Conservation (phyloP, 1,140 invertebrate genomes). For the Heliconius hermathena region DNA sequence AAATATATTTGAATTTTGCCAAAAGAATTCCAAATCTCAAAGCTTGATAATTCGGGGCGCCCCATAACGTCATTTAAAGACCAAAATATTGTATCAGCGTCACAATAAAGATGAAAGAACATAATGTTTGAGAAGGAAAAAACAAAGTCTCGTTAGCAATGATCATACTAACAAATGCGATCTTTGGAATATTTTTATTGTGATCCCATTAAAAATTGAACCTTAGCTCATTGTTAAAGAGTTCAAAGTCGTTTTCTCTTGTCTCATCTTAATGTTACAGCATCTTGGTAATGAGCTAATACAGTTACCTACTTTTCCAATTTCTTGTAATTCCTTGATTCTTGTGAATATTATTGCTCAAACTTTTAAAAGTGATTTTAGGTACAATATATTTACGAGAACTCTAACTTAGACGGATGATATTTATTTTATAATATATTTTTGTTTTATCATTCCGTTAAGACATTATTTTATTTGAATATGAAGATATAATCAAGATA, state of each 20-base stretch:
- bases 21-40: conserved; percentile 4
- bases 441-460: no score
- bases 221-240: neutral
- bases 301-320: neutral
- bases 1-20: neutral
- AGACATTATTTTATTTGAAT: no score
- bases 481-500: no score
- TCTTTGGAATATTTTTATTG: conserved; percentile 14
- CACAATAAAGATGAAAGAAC: conserved; percentile 21
- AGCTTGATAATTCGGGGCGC: neutral
- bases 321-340: neutral
- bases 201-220: neutral
- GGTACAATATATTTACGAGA: no score
- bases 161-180: conserved; percentile 35
- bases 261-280: neutral
- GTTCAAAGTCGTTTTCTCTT: neutral
- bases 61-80: neutral
- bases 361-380: neutral
- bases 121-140: conserved; percentile 26
- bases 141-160: conserved; percentile 34
- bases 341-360: neutral
- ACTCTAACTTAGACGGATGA: no score
- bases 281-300: conserved; percentile 1
- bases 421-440: no score
- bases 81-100: conserved; percentile 8